Evolutionary conservation across 1,140 invertebrate genomes (phyloP), one percentile per base, ranked within the genome.

Genomic region (Cryptotermes secundus): DNA sequence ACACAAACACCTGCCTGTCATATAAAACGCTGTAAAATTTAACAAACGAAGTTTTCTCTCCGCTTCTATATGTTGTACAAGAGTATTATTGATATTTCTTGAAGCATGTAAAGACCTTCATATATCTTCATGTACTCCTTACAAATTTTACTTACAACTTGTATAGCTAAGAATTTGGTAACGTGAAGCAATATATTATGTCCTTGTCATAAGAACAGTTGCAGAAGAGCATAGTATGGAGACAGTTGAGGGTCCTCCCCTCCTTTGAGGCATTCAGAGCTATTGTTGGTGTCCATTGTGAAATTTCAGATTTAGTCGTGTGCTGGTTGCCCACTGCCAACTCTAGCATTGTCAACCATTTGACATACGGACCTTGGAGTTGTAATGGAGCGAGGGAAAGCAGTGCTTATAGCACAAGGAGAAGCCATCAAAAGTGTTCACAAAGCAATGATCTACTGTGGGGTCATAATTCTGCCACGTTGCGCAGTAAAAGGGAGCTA

Each of bases 401-500:
- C 26, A 31, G 26, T 10, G 26, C 59, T 72, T n/a, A n/a, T n/a
- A 72, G 26, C 59, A 72, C 59, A 72, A 72, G 59, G n/a, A 31
- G 59, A 72, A 72, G 3, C 59, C 59, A 72, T 72, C 59, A 72
- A 31, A 72, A 72, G 59, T 72, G 59, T 79, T 36, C 72, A 65
- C 53, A 83, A 83, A 83, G 83, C 83, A 72, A 83, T 83, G 83
- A 83, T 79, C 72, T 83, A 83, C 83, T 83, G 34, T 42, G 53
- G 59, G 72, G 83, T 72, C 83, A 83, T 83, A 83, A 79, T 79
- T 83, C 83, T 83, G 83, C 83, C 45, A 49, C 59, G 19, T 83
- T 59, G 45, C 31, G 45, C 24, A 80, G 10, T 80, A 80, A 80
- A 80, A 36, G 34, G 45, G 10, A 72, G 26, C 4, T 31, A 26